Evolutionary conservation across 2,888 invertebrate species (phyloP), one percentile per base, ranked within the genome.

Genomic region (Plebejus anna): DNA sequence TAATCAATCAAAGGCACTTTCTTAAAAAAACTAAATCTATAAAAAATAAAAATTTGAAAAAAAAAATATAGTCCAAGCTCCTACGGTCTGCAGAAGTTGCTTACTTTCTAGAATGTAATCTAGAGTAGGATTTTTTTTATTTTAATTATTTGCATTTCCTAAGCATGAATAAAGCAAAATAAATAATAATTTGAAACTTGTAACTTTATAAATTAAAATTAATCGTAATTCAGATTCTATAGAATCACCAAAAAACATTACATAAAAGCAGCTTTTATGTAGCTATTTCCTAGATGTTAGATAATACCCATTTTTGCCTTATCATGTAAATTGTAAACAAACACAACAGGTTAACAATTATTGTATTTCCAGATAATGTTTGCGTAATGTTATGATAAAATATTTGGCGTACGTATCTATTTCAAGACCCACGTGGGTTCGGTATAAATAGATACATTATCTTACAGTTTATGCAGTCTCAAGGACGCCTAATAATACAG

Each of bases 351-450:
- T 36, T 66, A 66, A 66, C 32, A 57, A 75, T 47, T n/a, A 28
- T 59, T 36, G 13, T 13, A 36, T 42, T 42, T 11, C 7, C n/a
- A 22, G 28, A 13, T 22, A 47, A 66, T 71, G 55, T 71, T 70
- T 72, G 32, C 66, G 32, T 66, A 36, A 66, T 36, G 16, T 16
- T 32, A 66, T 66, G 66, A 66, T 66, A 66, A 36, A 66, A 36
- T 66, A 66, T 66, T 66, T 66, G 36, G 66, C 66, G 66, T 66
- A 36, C 16, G 73, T 73, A 73, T 73, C 73, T 73, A 73, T 73
- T 47, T 73, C 28, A 36, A 73, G 32, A 28, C 28, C 51, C 73
- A 73, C 73, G 73, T 73, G 73, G 73, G 28, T 32, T 32, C 16
- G 22, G 28, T 73, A 55, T 51, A 73, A 73, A 73, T 73, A 73